Conservation (phyloP, 2,888 invertebrate genomes). For the Papilio demoleus region DNA sequence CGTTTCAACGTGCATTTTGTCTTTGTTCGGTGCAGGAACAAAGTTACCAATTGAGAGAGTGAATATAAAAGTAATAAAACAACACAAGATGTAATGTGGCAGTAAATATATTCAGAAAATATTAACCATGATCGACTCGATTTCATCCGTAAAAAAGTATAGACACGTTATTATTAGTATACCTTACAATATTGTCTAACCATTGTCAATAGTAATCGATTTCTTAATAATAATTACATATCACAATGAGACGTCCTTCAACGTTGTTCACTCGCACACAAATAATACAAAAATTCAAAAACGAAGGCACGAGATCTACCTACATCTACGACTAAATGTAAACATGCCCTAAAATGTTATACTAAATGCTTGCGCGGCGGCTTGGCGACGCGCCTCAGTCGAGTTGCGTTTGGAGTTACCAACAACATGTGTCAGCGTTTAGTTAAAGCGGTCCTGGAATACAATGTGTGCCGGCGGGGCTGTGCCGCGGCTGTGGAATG, state of each 20-base stretch:
- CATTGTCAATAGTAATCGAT: conserved; percentile 69
- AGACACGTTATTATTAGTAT: conserved; percentile 65
- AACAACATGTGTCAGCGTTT: conserved; percentile 66
- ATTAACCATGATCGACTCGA: conserved; percentile 77
- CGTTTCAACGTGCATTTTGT: neutral
- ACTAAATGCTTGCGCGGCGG: conserved; percentile 75
- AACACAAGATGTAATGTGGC: conserved; percentile 65
- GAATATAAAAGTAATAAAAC: conserved; percentile 47
- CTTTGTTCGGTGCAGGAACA: conserved; percentile 8
- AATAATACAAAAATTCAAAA: conserved; percentile 72
- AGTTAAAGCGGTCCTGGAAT: conserved; percentile 78
- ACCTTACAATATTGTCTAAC: conserved; percentile 75
- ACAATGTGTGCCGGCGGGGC: conserved; percentile 74
- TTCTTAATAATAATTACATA: conserved; percentile 81
- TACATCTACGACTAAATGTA: conserved; percentile 75
- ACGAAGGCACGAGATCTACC: conserved; percentile 82
- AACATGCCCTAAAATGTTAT: conserved; percentile 72
- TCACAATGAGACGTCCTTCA: conserved; percentile 82
- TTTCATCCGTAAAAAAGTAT: conserved; percentile 74
- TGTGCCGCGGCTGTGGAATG: conserved; percentile 78
- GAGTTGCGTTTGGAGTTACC: conserved; percentile 56
- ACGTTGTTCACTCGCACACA: conserved; percentile 76
- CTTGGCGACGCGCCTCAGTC: conserved; percentile 73
- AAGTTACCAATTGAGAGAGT: neutral
- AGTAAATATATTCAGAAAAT: conserved; percentile 84